Evolutionary conservation across 2,797 vertebrate genomes (phyloP).

Genomic region (Peromyscus nudipes): DNA sequence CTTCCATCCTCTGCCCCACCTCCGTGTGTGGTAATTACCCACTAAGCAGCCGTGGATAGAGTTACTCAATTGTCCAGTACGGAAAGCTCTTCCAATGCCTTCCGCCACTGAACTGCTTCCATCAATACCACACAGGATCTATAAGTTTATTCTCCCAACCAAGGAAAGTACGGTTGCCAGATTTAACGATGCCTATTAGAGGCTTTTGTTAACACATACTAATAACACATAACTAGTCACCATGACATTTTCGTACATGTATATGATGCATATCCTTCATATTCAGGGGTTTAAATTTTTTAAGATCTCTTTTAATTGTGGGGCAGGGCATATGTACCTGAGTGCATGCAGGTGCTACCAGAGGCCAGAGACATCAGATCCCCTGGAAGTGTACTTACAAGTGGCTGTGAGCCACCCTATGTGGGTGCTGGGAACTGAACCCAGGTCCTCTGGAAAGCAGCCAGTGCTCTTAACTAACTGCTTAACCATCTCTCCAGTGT

Average conservation of each 20-base stretch:
- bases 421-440: background rate
- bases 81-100: accelerated
- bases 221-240: background rate
- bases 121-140: accelerated
- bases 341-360: background rate
- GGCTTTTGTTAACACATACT: background rate
- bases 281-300: background rate
- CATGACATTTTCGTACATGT: background rate
- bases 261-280: background rate
- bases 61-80: accelerated
- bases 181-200: background rate
- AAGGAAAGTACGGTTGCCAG: accelerated
- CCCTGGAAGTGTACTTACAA: background rate
- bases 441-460: background rate
- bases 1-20: accelerated
- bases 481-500: background rate
- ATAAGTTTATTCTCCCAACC: background rate
- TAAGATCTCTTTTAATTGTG: background rate
- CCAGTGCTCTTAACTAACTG: background rate
- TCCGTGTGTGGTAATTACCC: background rate
- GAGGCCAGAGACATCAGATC: background rate
- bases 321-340: background rate
- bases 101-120: background rate
- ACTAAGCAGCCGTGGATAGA: background rate
- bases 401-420: background rate